Evolutionary conservation across 2,797 vertebrate genomes (phyloP), one percentile per base, ranked within the genome.

Genomic region (Taeniopygia guttata): DNA sequence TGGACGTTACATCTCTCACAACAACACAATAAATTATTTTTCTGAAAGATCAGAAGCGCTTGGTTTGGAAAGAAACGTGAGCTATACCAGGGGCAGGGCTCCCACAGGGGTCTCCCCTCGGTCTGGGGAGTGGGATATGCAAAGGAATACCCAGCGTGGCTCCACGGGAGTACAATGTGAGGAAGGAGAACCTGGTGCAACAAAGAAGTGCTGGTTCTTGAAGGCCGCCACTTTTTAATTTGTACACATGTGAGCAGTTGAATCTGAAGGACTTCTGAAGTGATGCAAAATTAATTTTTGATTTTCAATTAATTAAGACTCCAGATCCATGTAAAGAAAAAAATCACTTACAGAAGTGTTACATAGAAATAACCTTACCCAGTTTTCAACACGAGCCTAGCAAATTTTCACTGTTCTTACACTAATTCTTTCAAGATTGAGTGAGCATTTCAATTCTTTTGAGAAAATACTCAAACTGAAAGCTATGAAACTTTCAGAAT

Each of bases 51-150:
- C 80, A 76, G 83, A 79, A 85, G 59, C 59, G 22, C 42, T 88
- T 86, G 63, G 45, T 86, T 91, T 90, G 80, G 80, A 91, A 93
- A 84, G 87, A 93, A 93, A 93, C 51, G 77, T 60, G 89, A 88
- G 32, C 84, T 3, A 3, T 8, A 16, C 36, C 32, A 59, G 32
- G 80, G 34, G 74, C 46, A 52, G 59, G 25, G 59, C 34, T 93
- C 55, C 40, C 0, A 0, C 48, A 10, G 36, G 59, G 52, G 32
- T 85, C 48, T 88, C 15, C 26, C 19, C 55, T 69, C 43, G 9
- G 74, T 93, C 74, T 84, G 32, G 34, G 52, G 34, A 73, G 21
- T 1, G 3, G 74, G 83, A 51, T 81, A 27, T 0, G 2, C 0
- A 0, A 59, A 83, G 42, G 34, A 87, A 60, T 34, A 62, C 32